A percentile compares a stretch with the other conserved stretches of the same genome.
These are phyloP conservation scores for Pampusana beccarii DNA, from an alignment of 2,113 vertebrate genomes.

Conservation along the genomic window DNA sequence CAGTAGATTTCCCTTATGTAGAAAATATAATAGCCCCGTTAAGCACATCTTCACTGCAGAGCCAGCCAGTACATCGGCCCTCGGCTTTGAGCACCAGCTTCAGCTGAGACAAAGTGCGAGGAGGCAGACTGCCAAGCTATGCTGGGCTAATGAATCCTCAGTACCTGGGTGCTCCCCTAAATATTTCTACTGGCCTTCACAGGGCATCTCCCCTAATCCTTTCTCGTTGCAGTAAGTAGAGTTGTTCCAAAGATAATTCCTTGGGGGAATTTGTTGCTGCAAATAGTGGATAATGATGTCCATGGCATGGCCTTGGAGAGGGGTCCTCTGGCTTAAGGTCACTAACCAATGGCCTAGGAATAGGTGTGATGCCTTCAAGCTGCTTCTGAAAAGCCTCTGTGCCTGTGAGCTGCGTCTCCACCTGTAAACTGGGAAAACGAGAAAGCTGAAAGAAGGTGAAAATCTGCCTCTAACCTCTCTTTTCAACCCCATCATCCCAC, in stretches of 20 bases:
- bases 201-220: not conserved
- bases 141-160: not conserved
- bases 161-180: not conserved
- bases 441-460: not conserved
- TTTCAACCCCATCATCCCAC: not conserved
- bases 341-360: not conserved
- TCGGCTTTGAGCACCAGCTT: not conserved
- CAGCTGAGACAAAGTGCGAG: not conserved
- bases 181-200: not conserved
- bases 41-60: constrained; percentile 21
- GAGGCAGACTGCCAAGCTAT: not conserved
- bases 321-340: not conserved
- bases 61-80: not conserved
- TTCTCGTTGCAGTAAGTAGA: not conserved
- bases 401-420: not conserved
- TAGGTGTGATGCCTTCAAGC: not conserved
- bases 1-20: constrained; percentile 45
- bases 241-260: not conserved
- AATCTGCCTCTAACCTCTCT: not conserved
- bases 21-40: constrained; percentile 47
- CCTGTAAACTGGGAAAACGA: not conserved
- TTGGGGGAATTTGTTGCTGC: not conserved
- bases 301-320: not conserved
- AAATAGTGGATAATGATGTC: not conserved
- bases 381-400: not conserved